phyloP scores from a whole-genome alignment of 2,888 invertebrate species.

The Andrena marginata region DNA sequence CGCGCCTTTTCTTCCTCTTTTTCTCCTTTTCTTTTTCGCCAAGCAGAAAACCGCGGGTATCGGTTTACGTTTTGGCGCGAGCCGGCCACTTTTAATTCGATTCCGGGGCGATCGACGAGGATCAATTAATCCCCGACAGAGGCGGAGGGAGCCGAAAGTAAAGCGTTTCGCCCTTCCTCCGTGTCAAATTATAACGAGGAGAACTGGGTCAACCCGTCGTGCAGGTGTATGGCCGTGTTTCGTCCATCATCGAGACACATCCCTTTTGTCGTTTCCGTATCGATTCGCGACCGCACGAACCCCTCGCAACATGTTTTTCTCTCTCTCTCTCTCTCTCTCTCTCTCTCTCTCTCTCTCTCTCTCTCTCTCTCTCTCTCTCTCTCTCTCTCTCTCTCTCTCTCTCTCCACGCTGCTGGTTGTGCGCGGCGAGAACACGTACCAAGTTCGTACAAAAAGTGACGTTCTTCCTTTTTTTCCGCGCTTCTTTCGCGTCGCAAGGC shows the following conservation, averaged over 20 bases:
- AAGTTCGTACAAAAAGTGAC: neutral
- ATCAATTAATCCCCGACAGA: conserved; percentile 30
- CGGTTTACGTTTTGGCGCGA: conserved; percentile 1
- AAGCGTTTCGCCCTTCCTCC: conserved; percentile 51
- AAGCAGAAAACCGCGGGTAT: conserved; percentile 7
- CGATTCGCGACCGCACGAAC: conserved; percentile 39
- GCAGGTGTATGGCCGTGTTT: conserved; percentile 64
- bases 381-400: neutral
- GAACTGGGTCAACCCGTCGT: conserved; percentile 67
- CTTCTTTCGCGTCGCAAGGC: neutral
- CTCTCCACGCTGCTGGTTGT: neutral
- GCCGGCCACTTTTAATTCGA: conserved; percentile 29
- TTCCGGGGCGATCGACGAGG: conserved; percentile 16
- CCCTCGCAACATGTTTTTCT: neutral
- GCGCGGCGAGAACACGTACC: conserved; percentile 3
- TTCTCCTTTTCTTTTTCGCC: neutral
- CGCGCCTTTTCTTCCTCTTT: neutral
- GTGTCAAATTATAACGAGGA: conserved; percentile 59
- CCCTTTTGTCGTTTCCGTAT: conserved; percentile 56
- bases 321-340: neutral
- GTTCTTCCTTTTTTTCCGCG: neutral
- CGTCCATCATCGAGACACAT: conserved; percentile 52
- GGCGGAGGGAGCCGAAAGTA: conserved; percentile 36
- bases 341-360: neutral
- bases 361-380: neutral